Evolutionary conservation across 2,113 vertebrate species (phyloP).

Genomic region (Indicator maculatus): DNA sequence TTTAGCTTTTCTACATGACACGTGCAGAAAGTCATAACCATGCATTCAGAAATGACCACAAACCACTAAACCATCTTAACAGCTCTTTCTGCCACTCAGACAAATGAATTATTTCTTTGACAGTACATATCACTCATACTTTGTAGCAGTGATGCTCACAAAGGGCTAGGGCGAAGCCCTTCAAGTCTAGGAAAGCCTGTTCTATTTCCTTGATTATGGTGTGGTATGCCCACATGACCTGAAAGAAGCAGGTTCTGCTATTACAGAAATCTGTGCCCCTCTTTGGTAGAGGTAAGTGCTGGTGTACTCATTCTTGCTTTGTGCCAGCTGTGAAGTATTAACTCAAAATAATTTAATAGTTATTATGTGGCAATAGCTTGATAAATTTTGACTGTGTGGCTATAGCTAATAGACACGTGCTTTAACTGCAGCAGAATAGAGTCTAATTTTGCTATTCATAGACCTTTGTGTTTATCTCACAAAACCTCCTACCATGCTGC

Average conservation of each 20-base stretch:
- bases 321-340: not conserved
- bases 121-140: not conserved
- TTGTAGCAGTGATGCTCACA: not conserved
- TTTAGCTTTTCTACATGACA: not conserved
- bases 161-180: not conserved
- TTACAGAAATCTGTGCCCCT: not conserved
- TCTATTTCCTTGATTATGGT: not conserved
- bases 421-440: not conserved
- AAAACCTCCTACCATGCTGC: not conserved
- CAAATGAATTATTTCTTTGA: not conserved
- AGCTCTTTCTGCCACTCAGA: not conserved
- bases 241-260: not conserved
- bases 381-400: not conserved
- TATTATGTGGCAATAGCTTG: not conserved
- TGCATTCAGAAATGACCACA: not conserved
- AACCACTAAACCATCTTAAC: not conserved
- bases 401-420: not conserved
- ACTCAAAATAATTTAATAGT: not conserved
- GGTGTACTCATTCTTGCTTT: not conserved
- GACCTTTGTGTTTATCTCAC: not conserved
- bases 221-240: not conserved
- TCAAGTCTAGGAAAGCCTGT: not conserved
- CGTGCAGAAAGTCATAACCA: not conserved
- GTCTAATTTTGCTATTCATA: not conserved
- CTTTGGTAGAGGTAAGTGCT: not conserved